These are phyloP conservation scores for Lysiphlebus fabarum DNA, from an alignment of 1,140 invertebrate genomes.

Conservation along the genomic window DNA sequence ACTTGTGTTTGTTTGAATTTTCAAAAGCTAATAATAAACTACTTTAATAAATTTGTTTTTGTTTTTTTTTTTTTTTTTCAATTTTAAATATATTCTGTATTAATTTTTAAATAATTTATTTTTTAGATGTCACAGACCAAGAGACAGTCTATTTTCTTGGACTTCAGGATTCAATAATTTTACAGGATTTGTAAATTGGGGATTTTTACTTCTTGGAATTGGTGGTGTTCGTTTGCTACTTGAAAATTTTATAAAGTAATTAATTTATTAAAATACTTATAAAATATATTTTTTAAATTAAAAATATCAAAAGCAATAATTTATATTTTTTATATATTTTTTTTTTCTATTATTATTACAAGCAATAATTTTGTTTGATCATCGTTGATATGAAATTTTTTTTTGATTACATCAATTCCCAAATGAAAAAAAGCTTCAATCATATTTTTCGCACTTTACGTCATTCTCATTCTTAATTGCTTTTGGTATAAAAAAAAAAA, in stretches of 20 bases:
- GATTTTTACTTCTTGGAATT: conserved; percentile 86
- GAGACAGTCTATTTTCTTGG: conserved; percentile 94
- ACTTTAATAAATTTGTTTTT: no score
- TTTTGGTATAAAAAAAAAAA: conserved; percentile 15
- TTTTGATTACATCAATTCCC: conserved; percentile 17
- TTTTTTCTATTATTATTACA: conserved; percentile 5
- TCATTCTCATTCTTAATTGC: conserved; percentile 6
- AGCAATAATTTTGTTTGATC: conserved; percentile 16
- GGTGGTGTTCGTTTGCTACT: conserved; percentile 89
- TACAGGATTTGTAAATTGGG: conserved; percentile 93
- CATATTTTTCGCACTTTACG: conserved; percentile 1
- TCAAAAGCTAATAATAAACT: no score
- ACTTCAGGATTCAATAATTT: conserved; percentile 93
- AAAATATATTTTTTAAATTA: not conserved
- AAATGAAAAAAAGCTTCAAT: conserved; percentile 14
- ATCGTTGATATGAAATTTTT: conserved; percentile 10
- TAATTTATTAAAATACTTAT: conserved; percentile 29
- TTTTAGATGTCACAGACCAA: conserved; percentile 82
- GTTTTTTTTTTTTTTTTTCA: no score
- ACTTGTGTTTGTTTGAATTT: no score
- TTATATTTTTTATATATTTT: not conserved
- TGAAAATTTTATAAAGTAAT: conserved; percentile 97
- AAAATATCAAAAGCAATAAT: not conserved
- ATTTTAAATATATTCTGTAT: no score
- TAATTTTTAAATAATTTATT: no score